phyloP scores from a whole-genome alignment of 2,888 invertebrate species.

The Drosophila merina region DNA sequence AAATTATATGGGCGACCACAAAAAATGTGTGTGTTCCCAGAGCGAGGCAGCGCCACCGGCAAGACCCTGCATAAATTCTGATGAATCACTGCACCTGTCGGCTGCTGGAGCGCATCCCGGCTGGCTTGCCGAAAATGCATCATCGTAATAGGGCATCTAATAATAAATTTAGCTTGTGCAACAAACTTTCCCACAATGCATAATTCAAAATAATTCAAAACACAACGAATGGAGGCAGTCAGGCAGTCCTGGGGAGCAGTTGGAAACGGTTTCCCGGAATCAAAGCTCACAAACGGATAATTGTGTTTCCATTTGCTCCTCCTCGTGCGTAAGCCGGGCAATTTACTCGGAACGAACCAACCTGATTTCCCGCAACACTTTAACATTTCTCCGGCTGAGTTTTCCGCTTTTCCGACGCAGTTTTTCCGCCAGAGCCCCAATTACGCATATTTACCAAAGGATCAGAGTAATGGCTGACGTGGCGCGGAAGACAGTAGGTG shows the following conservation, averaged over 20 bases:
- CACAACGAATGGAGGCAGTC: conserved; percentile 35
- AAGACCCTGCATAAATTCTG: conserved; percentile 68
- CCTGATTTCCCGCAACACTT: conserved; percentile 43
- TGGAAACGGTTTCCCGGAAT: neutral
- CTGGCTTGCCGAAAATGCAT: conserved; percentile 49
- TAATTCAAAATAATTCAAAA: conserved; percentile 79
- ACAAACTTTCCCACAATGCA: conserved; percentile 70
- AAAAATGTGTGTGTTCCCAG: conserved; percentile 28
- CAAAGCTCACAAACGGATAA: conserved; percentile 28
- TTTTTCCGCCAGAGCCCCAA: conserved; percentile 46
- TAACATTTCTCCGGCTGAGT: conserved; percentile 27
- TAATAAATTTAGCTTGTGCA: conserved; percentile 79
- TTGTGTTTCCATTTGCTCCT: conserved; percentile 25
- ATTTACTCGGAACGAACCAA: conserved; percentile 23
- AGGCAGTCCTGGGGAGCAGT: neutral
- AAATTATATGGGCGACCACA: conserved; percentile 76
- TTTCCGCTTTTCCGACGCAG: conserved; percentile 10
- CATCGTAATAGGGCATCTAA: conserved; percentile 81
- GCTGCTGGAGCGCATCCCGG: conserved; percentile 48
- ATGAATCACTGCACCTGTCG: conserved; percentile 70
- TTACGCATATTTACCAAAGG: conserved; percentile 63
- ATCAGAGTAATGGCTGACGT: conserved; percentile 25
- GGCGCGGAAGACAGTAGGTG: conserved; percentile 10
- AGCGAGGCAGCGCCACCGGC: conserved; percentile 1
- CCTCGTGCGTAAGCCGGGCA: conserved; percentile 61